Base-by-base conservation (phyloP, 2,888 invertebrate species). In the Meteorus colon region DNA sequence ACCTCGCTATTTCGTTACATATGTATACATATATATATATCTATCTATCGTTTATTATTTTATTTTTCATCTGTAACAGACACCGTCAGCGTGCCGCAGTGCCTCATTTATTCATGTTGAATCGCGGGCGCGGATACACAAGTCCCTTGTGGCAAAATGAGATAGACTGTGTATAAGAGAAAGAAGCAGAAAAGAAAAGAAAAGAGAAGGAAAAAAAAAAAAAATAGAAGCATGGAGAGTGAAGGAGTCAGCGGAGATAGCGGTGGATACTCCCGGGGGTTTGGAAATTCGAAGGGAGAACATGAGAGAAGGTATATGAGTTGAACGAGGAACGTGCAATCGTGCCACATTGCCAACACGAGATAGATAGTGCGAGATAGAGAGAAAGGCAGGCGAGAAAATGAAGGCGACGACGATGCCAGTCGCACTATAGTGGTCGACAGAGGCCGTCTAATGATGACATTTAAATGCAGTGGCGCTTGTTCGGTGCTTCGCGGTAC, bases 401-500 rank as follows among this genome's bases (percentile, higher is more conserved):
- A 79, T 48, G 73, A 74, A 78, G 67, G 59, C 70, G 67, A 59
- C 67, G 74, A 73, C 73, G 74, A 75, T 55, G n/a, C 48, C 55
- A 62, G 74, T 77, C 51, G 70, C 51, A 73, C 60, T 72, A 67
- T 72, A 67, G 37, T n/a, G 60, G 84, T 83, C 84, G 84, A 85
- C 84, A 84, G 84, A 85, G 84, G 85, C 81, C 85, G 85, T 84
- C 87, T 88, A 89, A 89, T 89, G 89, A 89, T 89, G 89, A 89
- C 89, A 89, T 89, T 89, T 89, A 89, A 89, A 89, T 89, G 89
- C 89, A 89, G 88, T 88, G 86, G 86, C 86, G 87, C 86, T 87
- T 87, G 88, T 88, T 89, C 87, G 87, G 84, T 86, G 84, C 83
- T 84, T 82, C 84, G 83, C 82, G 81, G 84, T 81, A 79, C 78